Evolutionary conservation across 2,113 vertebrate genomes (phyloP).

Genomic region (Lycocorax pyrrhopterus): DNA sequence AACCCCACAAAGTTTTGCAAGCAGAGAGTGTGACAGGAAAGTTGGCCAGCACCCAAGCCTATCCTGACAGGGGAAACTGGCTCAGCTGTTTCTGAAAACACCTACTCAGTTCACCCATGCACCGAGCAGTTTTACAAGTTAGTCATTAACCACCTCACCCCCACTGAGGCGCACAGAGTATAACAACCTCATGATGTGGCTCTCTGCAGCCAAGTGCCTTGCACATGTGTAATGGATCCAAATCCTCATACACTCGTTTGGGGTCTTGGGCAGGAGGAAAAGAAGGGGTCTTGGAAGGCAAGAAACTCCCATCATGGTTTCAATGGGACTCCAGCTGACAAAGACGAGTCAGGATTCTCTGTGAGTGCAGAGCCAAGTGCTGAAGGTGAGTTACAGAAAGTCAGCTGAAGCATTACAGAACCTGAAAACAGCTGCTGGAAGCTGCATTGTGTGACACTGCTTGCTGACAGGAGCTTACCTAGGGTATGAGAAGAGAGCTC

Average conservation of each 20-base stretch:
- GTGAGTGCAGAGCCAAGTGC: neutral
- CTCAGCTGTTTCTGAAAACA: conserved; percentile 54
- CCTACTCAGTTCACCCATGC: conserved; percentile 39
- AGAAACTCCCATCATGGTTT: neutral
- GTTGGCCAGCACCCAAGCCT: conserved; percentile 18
- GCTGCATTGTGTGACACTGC: neutral
- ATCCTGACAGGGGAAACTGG: conserved; percentile 33
- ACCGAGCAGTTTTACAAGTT: neutral
- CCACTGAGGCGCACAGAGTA: neutral
- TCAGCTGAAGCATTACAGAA: neutral
- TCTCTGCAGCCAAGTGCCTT: neutral
- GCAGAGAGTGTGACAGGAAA: conserved; percentile 4
- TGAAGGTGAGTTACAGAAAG: neutral
- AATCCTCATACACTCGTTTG: neutral
- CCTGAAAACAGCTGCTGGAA: neutral
- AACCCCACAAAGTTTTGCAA: conserved; percentile 11
- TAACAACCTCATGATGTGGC: neutral
- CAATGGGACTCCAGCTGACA: neutral
- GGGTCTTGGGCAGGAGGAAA: neutral
- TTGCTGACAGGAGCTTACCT: neutral
- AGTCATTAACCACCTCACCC: conserved; percentile 32
- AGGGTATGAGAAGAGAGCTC: neutral
- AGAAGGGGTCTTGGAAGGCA: neutral
- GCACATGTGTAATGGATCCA: neutral
- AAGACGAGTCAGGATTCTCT: neutral